These are phyloP conservation scores for Sapajus apella DNA, from an alignment of 2,113 vertebrate species.

Conservation along the genomic window DNA sequence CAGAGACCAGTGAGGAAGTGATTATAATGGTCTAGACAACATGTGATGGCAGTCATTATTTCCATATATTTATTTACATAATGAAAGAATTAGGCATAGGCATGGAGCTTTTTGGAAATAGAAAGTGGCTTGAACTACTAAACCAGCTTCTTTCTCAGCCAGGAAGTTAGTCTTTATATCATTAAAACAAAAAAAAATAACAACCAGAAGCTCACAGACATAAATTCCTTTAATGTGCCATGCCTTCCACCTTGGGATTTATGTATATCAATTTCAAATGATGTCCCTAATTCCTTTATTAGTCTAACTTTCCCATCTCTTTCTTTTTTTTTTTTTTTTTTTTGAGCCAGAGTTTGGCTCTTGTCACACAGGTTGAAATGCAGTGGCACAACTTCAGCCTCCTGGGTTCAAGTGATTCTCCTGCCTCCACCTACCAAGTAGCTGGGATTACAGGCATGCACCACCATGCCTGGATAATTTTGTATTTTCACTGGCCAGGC, in stretches of 20 bases:
- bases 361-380: no score
- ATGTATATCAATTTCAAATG: neutral
- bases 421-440: no score
- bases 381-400: no score
- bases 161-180: neutral
- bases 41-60: neutral
- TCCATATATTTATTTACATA: neutral
- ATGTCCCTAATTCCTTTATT: neutral
- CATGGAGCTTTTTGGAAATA: neutral
- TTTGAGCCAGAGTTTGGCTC: no score
- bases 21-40: neutral
- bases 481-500: no score
- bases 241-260: neutral
- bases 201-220: neutral
- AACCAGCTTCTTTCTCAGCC: neutral
- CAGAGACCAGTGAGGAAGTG: neutral
- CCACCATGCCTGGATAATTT: no score
- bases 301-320: neutral
- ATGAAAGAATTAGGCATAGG: neutral
- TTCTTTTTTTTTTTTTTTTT: no score
- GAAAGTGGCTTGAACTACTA: neutral
- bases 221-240: neutral
- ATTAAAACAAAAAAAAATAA: neutral
- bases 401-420: no score
- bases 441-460: no score